phyloP scores from a whole-genome alignment of 2,797 vertebrate genomes.

The Gallirallus australis region DNA sequence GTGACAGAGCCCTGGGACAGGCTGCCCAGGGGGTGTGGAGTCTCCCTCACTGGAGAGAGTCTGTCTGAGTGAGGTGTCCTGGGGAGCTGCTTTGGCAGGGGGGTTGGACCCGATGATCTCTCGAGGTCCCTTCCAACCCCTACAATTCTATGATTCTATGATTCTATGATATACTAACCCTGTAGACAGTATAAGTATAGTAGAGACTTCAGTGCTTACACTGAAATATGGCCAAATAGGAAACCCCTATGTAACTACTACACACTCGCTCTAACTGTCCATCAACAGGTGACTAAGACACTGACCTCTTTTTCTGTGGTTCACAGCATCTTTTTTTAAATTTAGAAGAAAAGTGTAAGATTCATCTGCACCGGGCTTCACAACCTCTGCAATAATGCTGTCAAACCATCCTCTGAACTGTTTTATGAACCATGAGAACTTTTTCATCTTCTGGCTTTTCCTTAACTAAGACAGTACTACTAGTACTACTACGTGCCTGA shows the following conservation, averaged over 20 bases:
- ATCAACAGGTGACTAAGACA: neutral
- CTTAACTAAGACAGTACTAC: neutral
- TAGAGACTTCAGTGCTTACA: neutral
- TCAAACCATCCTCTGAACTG: neutral
- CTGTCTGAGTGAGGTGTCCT: too few relatives aligned
- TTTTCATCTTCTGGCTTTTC: constrained; percentile 28
- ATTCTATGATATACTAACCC: too few relatives aligned
- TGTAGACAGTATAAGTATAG: neutral
- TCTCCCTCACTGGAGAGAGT: too few relatives aligned
- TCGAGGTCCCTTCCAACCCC: too few relatives aligned
- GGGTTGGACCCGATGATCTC: too few relatives aligned
- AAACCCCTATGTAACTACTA: neutral
- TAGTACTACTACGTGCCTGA: neutral
- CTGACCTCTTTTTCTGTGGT: neutral
- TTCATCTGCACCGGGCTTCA: neutral
- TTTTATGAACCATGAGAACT: neutral
- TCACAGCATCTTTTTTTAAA: neutral
- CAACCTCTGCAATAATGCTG: neutral
- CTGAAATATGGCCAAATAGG: neutral
- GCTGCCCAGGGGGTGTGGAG: too few relatives aligned
- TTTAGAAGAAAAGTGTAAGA: neutral
- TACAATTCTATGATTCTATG: too few relatives aligned
- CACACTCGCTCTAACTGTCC: fast-evolving
- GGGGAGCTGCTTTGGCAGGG: too few relatives aligned
- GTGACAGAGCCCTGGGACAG: too few relatives aligned